Evolutionary conservation across 1,140 invertebrate genomes (phyloP), one percentile per base, ranked within the genome.

Genomic region (Armadillidium nasatum): DNA sequence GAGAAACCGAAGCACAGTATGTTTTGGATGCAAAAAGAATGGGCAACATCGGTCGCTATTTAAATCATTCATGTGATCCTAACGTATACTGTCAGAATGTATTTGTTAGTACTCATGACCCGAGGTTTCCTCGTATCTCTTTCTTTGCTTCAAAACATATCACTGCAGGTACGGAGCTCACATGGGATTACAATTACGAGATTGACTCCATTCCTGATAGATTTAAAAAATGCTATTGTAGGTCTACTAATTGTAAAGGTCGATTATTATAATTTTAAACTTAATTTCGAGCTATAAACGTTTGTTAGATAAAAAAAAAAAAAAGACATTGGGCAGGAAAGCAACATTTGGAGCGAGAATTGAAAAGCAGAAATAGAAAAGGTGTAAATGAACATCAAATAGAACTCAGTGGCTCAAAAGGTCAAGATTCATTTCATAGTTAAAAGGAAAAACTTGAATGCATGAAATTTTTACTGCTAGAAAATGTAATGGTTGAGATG

Each of bases 71-170:
- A 0, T 98, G 96, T 84, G 88, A 88, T 70, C 97, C 96, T 10
- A 98, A 98, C 85, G 91, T 97, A 7, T 97, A 97, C 86, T 96
- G 98, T 0, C 96, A 99, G 86, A 98, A 98, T 86, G 95, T 98
- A 7, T 97, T 98, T 85, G 95, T 98, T 22, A 95, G 98, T 84
- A 97, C 95, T 0, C 96, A 98, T 85, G 96, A 98, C 84, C 88
- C 96, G 2, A 88, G 96, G 13, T 98, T 98, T 84, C 97, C 96
- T 0, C 97, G 95, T 95, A 93, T 98, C 0, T 93, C 96, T 7
- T 98, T 98, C 86, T 99, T 98, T 85, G 92, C 96, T 7, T 87
- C 89, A 22, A 90, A 89, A 73, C 91, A 93, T 82, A 95, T 99
- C 71, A 86, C 90, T 67, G 95, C 96, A 33, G 96, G 96, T 9